phyloP scores from a whole-genome alignment of 1,140 invertebrate species.

The Drosophila subpulchrella region DNA sequence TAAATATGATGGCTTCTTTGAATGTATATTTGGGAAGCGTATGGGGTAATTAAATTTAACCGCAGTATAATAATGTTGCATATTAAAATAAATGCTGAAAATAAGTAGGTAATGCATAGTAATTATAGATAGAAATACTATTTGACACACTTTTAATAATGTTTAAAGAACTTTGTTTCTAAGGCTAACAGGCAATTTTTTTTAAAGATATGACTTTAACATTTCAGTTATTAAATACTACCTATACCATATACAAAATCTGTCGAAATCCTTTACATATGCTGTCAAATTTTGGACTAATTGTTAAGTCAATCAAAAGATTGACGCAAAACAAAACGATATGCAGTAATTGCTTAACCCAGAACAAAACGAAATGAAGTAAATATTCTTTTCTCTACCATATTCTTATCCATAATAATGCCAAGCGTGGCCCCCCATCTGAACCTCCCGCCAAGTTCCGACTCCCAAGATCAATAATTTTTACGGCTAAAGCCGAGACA shows the following conservation, averaged over 20 bases:
- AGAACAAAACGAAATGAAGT: conserved; percentile 27
- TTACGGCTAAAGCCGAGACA: conserved; percentile 34
- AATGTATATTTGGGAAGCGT: not conserved
- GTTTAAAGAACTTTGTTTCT: not conserved
- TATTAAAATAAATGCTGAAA: not conserved
- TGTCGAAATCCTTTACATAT: not conserved
- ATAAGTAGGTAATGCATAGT: not conserved
- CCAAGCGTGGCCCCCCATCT: conserved; percentile 11
- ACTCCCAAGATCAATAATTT: conserved; percentile 37
- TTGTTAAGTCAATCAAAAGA: conserved; percentile 32
- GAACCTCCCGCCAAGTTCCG: conserved; percentile 14
- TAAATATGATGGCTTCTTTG: conserved; percentile 12
- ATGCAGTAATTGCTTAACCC: conserved; percentile 12
- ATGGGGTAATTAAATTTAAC: conserved; percentile 7
- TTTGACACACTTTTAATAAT: not conserved
- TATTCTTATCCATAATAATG: conserved; percentile 13
- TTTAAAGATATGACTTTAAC: no score
- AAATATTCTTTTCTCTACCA: conserved; percentile 1
- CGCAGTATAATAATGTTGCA: not conserved
- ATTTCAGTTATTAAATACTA: no score
- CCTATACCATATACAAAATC: not conserved
- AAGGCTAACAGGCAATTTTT: no score
- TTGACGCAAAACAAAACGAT: conserved; percentile 13
- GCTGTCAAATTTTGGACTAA: conserved; percentile 1
- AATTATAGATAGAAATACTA: not conserved